phyloP scores from a whole-genome alignment of 2,113 vertebrate species.

The Sphyrna mokarran region DNA sequence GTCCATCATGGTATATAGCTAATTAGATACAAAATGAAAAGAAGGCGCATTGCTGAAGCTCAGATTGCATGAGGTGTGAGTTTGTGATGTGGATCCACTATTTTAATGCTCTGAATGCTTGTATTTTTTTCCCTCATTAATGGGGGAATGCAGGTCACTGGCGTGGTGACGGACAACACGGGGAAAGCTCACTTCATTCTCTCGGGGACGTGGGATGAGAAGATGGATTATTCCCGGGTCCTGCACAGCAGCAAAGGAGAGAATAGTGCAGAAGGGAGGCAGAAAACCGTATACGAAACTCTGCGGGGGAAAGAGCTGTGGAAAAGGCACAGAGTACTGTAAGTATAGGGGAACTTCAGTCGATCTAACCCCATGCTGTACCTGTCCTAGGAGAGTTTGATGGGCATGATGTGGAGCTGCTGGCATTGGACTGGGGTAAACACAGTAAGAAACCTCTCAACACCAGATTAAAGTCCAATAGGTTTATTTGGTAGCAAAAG shows the following conservation, averaged over 20 bases:
- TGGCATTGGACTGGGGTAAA: too few species aligned
- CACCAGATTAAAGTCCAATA: too few species aligned
- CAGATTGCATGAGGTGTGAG: too few species aligned
- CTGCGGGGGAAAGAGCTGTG: constrained; percentile 80
- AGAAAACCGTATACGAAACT: constrained; percentile 66
- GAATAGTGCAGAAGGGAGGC: constrained; percentile 72
- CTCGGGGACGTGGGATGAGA: constrained; percentile 93
- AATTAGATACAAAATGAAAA: neutral
- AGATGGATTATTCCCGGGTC: constrained; percentile 87
- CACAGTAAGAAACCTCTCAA: too few species aligned
- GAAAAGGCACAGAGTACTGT: constrained; percentile 86
- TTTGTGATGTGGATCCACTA: neutral
- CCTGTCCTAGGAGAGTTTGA: neutral
- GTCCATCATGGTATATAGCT: neutral
- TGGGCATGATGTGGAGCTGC: neutral
- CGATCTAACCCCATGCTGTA: neutral
- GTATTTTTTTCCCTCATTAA: neutral
- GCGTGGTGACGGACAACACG: constrained; percentile 77
- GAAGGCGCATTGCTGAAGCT: too few species aligned
- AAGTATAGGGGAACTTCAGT: constrained; percentile 50
- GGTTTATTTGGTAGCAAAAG: too few species aligned
- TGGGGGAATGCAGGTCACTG: constrained; percentile 68
- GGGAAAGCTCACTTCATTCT: constrained; percentile 84
- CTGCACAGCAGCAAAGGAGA: constrained; percentile 63
- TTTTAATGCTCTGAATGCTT: neutral